Conservation (phyloP, 2,888 invertebrate species). For the Aradus depressus region DNA sequence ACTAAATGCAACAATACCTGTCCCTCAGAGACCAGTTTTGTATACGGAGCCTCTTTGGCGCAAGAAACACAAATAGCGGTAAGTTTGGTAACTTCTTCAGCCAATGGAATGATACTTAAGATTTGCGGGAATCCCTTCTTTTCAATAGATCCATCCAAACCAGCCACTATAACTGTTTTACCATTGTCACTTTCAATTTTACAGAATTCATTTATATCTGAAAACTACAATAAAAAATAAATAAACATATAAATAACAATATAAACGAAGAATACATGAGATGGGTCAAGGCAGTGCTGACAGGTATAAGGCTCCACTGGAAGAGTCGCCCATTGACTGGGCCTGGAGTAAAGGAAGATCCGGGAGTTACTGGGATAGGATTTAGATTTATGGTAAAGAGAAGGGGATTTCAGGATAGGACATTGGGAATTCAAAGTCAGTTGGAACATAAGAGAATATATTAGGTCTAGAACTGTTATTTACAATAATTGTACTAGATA, state of each 20-base stretch:
- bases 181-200: conserved; percentile 44
- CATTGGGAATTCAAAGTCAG: too few species aligned
- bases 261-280: too few species aligned
- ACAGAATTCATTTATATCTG: conserved; percentile 41
- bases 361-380: too few species aligned
- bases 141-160: conserved; percentile 46
- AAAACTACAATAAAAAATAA: conserved; percentile 36
- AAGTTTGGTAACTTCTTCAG: conserved; percentile 43
- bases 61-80: conserved; percentile 45
- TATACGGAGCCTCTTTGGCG: conserved; percentile 42
- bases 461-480: too few species aligned
- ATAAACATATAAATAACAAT: background rate
- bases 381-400: too few species aligned
- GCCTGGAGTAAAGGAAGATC: too few species aligned
- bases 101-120: conserved; percentile 41
- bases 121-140: conserved; percentile 39
- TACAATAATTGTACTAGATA: too few species aligned
- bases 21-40: conserved; percentile 40
- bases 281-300: too few species aligned
- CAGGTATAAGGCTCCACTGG: too few species aligned
- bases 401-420: too few species aligned
- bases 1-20: conserved; percentile 4
- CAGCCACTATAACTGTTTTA: conserved; percentile 47
- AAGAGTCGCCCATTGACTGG: too few species aligned
- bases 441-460: too few species aligned